Evolutionary conservation across 2,797 vertebrate genomes (phyloP).

Genomic region (Pangasius larnaudii): DNA sequence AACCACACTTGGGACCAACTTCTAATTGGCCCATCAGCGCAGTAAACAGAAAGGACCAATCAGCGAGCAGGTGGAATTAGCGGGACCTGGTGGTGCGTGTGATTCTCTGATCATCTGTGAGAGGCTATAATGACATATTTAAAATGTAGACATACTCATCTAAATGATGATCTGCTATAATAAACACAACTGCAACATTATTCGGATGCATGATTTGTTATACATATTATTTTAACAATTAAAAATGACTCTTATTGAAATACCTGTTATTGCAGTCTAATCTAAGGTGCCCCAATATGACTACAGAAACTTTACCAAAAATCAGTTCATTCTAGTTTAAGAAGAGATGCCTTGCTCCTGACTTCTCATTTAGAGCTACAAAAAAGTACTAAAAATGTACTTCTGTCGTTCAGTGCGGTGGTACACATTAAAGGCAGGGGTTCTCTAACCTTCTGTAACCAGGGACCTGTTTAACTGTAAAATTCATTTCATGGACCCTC

Average conservation of each 20-base stretch:
- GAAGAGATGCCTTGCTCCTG: background rate
- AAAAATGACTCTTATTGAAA: background rate
- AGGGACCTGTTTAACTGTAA: background rate
- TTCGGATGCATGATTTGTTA: background rate
- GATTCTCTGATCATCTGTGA: background rate
- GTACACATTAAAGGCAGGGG: background rate
- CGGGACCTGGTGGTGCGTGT: constrained; percentile 1
- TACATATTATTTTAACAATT: background rate
- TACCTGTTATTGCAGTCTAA: background rate
- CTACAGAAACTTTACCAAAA: background rate
- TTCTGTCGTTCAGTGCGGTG: background rate
- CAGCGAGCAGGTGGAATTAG: constrained; percentile 42
- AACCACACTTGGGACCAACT: constrained; percentile 61
- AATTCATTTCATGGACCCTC: background rate
- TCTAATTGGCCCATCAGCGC: constrained; percentile 67
- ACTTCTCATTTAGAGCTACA: background rate
- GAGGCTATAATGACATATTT: background rate
- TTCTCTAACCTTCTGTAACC: background rate
- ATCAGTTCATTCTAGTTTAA: background rate
- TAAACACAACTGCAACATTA: background rate
- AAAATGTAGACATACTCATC: background rate
- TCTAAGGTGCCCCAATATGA: background rate
- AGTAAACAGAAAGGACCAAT: constrained; percentile 18
- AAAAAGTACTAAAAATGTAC: background rate
- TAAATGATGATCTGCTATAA: background rate